A percentile compares a stretch with the other conserved stretches of the same genome.
Evolutionary conservation across 2,113 vertebrate genomes (phyloP).

Genomic region (Tylochromis polylepis): DNA sequence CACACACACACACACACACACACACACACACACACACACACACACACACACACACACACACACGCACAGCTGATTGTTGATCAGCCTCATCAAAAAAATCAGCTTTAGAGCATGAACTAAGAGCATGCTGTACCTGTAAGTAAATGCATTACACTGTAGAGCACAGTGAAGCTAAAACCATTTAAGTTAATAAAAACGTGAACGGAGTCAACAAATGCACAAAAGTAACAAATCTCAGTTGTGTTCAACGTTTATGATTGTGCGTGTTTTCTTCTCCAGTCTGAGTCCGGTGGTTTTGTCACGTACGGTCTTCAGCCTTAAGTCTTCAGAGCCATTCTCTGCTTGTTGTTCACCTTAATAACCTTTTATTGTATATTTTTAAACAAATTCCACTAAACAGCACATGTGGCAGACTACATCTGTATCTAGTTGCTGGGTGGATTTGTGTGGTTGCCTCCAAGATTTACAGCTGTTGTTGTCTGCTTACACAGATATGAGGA

Average conservation of each 20-base stretch:
- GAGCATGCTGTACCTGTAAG: not conserved
- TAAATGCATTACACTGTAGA: not conserved
- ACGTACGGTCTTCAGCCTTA: not conserved
- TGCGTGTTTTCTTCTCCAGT: not conserved
- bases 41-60: not conserved
- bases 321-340: not conserved
- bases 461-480: not conserved
- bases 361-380: not conserved
- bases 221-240: not conserved
- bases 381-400: not conserved
- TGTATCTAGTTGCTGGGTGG: not conserved
- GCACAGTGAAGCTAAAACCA: rapidly evolving
- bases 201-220: not conserved
- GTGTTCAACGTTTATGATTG: not conserved
- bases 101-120: not conserved
- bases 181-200: rapidly evolving
- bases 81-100: not conserved
- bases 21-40: too few relatives aligned
- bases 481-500: not conserved
- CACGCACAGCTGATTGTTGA: not conserved
- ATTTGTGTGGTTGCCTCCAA: not conserved
- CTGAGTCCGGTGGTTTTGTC: rapidly evolving
- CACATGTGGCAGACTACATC: not conserved
- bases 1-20: too few relatives aligned
- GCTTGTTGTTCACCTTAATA: not conserved